These are phyloP conservation scores for Microctenopoma steveboyesi DNA, from an alignment of 2,797 vertebrate genomes.

Conservation along the genomic window DNA sequence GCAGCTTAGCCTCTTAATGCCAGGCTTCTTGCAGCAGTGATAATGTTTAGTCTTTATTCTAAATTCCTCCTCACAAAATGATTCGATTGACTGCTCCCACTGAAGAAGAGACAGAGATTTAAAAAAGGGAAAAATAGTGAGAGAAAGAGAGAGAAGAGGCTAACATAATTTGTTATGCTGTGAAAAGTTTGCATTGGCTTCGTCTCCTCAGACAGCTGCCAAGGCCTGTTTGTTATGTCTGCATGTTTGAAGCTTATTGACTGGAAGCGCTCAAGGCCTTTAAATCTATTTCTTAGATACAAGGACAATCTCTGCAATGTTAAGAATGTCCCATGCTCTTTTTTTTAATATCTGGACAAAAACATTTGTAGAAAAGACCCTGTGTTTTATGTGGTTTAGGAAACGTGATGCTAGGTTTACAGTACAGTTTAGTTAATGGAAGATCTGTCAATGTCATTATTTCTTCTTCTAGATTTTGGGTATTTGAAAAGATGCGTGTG, in stretches of 20 bases:
- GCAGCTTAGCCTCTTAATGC: conserved; percentile 55
- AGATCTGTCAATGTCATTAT: background rate
- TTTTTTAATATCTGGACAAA: conserved; percentile 13
- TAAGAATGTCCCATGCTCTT: conserved; percentile 40
- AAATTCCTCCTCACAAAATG: conserved; percentile 70
- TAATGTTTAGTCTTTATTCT: conserved; percentile 63
- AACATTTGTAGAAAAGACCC: background rate
- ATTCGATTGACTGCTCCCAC: conserved; percentile 75
- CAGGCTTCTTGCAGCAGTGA: conserved; percentile 67
- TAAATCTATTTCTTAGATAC: conserved; percentile 25
- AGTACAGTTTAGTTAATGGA: background rate
- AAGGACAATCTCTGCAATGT: conserved; percentile 48
- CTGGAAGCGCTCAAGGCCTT: conserved; percentile 40
- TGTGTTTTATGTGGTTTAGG: background rate
- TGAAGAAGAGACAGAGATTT: conserved; percentile 45
- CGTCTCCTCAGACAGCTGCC: conserved; percentile 32
- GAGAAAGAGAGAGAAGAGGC: background rate
- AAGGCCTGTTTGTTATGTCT: conserved; percentile 62
- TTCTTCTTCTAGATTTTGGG: background rate
- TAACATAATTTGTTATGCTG: background rate
- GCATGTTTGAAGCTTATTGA: conserved; percentile 39
- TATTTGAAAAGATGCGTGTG: background rate
- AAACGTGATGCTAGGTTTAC: background rate
- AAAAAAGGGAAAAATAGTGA: background rate
- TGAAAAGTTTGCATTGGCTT: conserved; percentile 6